Evolutionary conservation across 2,888 invertebrate genomes (phyloP).

Genomic region (Tortrix viridana): DNA sequence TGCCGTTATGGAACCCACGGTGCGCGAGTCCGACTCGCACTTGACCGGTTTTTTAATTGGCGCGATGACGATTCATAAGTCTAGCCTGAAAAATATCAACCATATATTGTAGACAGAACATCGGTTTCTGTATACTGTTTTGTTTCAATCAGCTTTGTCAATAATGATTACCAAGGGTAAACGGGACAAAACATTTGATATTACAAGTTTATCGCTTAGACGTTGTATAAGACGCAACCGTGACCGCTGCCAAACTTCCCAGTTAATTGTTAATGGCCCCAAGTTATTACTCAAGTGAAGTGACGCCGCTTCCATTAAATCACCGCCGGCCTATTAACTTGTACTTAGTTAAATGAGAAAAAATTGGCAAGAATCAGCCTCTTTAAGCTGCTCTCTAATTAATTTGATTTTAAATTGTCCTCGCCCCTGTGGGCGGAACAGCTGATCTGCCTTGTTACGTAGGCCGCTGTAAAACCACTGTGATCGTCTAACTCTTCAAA

Average conservation of each 20-base stretch:
- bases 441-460: slow-evolving; percentile 1
- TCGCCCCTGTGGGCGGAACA: slow-evolving; percentile 2
- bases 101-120: too few species aligned
- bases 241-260: slow-evolving; percentile 12
- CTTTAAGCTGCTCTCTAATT: slow-evolving; percentile 39
- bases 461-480: background rate
- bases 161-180: too few species aligned
- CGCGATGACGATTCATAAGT: background rate
- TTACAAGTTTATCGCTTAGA: too few species aligned
- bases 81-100: too few species aligned
- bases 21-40: too few species aligned
- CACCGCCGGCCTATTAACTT: slow-evolving; percentile 41
- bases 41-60: too few species aligned
- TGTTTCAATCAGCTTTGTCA: too few species aligned
- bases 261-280: slow-evolving; percentile 12
- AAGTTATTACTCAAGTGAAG: slow-evolving; percentile 35
- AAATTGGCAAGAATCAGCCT: slow-evolving; percentile 45
- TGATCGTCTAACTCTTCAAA: too few species aligned
- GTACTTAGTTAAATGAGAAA: slow-evolving; percentile 49
- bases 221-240: too few species aligned
- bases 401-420: slow-evolving; percentile 19
- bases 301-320: slow-evolving; percentile 43
- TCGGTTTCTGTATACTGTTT: too few species aligned
- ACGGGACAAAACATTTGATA: too few species aligned
- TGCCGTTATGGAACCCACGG: too few species aligned